Evolutionary conservation across 2,888 invertebrate species (phyloP).

Genomic region (Pandemis heparana): DNA sequence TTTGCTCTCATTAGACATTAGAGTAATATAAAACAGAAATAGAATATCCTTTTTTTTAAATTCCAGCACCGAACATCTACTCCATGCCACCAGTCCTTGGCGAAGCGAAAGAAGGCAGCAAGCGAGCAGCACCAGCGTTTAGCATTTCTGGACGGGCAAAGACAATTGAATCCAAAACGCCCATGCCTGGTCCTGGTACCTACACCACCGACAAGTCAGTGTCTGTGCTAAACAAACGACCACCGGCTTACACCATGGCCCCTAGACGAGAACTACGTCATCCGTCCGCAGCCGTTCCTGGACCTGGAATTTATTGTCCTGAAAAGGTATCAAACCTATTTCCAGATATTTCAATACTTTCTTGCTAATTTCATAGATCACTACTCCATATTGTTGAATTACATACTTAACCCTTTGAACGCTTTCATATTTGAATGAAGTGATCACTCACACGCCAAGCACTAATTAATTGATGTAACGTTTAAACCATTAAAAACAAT

Average conservation of each 20-base stretch:
- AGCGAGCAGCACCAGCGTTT: conserved; percentile 93
- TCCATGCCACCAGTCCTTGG: conserved; percentile 92
- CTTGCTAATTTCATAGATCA: background rate
- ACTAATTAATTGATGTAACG: no score
- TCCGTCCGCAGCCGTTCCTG: conserved; percentile 75
- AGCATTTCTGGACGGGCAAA: conserved; percentile 94
- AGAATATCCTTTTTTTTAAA: conserved; percentile 32
- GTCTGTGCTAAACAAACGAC: conserved; percentile 73
- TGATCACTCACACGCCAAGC: no score
- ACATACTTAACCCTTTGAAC: no score
- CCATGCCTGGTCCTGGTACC: conserved; percentile 94
- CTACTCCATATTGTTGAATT: background rate
- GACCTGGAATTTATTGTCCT: conserved; percentile 88
- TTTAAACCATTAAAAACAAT: no score
- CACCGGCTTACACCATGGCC: conserved; percentile 96
- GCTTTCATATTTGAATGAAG: no score
- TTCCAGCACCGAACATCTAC: conserved; percentile 95
- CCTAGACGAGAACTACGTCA: conserved; percentile 75
- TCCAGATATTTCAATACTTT: no score
- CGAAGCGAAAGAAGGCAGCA: conserved; percentile 82
- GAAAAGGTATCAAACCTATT: conserved; percentile 80
- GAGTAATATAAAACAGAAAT: background rate
- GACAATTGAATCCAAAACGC: conserved; percentile 69
- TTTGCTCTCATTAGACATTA: no score
- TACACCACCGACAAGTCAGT: conserved; percentile 87